phyloP scores from a whole-genome alignment of 2,113 vertebrate species.

The Zootoca vivipara region DNA sequence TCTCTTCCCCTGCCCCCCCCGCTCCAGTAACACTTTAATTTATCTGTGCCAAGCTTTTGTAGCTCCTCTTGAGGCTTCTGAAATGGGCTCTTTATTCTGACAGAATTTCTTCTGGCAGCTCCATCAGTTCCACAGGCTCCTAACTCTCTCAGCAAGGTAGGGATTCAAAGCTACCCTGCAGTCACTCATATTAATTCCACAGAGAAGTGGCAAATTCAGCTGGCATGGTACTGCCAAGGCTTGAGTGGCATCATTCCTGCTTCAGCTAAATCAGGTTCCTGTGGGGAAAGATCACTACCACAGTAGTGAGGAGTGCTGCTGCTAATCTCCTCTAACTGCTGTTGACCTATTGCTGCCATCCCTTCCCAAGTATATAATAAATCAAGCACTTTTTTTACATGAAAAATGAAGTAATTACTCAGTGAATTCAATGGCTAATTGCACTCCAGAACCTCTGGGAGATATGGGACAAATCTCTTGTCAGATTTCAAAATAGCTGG shows the following conservation, averaged over 20 bases:
- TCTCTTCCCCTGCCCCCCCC: background rate
- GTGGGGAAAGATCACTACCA: constrained; percentile 53
- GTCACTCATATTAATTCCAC: constrained; percentile 57
- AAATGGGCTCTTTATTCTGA: constrained; percentile 29
- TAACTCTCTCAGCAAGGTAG: constrained; percentile 36
- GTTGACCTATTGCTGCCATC: constrained; percentile 80
- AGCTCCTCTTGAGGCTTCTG: constrained; percentile 37
- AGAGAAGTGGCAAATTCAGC: constrained; percentile 57
- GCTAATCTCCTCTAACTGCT: constrained; percentile 77
- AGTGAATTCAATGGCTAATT: constrained; percentile 86
- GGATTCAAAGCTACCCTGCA: constrained; percentile 55
- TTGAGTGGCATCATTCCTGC: constrained; percentile 76
- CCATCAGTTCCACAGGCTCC: constrained; percentile 71
- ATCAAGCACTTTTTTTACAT: constrained; percentile 82
- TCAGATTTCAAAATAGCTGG: constrained; percentile 78
- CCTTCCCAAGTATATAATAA: constrained; percentile 79
- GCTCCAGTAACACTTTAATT: background rate
- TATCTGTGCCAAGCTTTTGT: constrained; percentile 32
- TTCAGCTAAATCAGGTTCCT: constrained; percentile 50
- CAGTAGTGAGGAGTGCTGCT: constrained; percentile 53
- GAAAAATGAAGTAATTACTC: constrained; percentile 92
- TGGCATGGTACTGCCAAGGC: constrained; percentile 73
- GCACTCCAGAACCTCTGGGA: constrained; percentile 82
- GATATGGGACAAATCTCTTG: constrained; percentile 79
- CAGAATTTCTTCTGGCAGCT: constrained; percentile 62